Evolutionary conservation across 2,888 invertebrate species (phyloP).

Genomic region (Heliconius aoede): DNA sequence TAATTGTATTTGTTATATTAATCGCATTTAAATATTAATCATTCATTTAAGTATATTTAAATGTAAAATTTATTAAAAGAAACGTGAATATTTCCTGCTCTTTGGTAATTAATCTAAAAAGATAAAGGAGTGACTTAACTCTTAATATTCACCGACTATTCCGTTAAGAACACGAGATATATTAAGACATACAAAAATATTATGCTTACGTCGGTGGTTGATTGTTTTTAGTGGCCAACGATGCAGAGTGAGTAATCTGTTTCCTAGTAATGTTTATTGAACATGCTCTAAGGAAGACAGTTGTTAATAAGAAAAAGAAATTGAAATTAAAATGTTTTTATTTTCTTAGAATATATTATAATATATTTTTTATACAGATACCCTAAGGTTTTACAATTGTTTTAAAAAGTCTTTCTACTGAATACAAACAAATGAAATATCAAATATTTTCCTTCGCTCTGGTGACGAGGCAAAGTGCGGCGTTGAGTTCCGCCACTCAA

Average conservation of each 20-base stretch:
- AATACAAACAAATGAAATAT: too few species aligned
- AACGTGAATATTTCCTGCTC: not conserved
- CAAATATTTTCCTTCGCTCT: too few species aligned
- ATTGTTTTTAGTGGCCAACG: not conserved
- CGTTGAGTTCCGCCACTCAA: too few species aligned
- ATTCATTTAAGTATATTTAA: too few species aligned
- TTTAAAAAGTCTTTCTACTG: too few species aligned
- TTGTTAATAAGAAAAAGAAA: conserved; percentile 18
- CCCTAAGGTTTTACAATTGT: too few species aligned
- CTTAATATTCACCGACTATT: too few species aligned
- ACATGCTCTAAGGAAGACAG: conserved; percentile 6
- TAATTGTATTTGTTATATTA: not conserved
- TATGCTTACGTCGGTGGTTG: not conserved
- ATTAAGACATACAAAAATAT: not conserved
- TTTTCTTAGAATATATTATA: not conserved
- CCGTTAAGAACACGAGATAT: not conserved
- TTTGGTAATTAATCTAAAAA: not conserved
- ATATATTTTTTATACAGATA: not conserved
- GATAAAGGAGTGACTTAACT: not conserved
- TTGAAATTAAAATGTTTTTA: conserved; percentile 2
- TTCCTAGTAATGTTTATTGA: conserved; percentile 37
- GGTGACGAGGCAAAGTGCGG: too few species aligned
- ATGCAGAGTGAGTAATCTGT: conserved; percentile 36
- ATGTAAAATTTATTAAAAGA: not conserved
- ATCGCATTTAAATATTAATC: too few species aligned